Evolutionary conservation across 2,113 vertebrate genomes (phyloP), one percentile per base, ranked within the genome.

Genomic region (Poeciliopsis turrubarensis): DNA sequence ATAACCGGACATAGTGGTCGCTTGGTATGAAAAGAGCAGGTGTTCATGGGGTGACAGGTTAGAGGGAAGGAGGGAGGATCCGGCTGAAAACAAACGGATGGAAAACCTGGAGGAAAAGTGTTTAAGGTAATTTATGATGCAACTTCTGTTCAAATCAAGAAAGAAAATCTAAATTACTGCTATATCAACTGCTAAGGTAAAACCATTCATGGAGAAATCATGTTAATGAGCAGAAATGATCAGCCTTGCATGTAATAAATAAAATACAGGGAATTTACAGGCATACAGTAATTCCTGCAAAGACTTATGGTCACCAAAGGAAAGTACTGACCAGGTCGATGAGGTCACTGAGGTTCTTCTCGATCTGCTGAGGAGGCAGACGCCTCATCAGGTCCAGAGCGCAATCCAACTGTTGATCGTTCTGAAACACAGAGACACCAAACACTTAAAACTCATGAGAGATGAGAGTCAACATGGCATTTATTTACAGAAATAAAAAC

Each of bases 331-430:
- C 98, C 97, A 99, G 91, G 93, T 99, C 98, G 47, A 99, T 99
- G 94, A 99, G 97, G 95, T 99, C 98, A 14, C 98, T 99, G 93
- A 99, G 97, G 95, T 99, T 99, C 87, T 99, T 99, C 95, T 99
- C 98, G 5, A 99, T 99, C 92, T 99, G 98, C 93, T 99, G 98
- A 0, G 97, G 98, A 94, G 98, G 98, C 95, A 99, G 95, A 80
- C 98, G 98, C 95, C 98, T 98, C 98, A 99, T 99, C 91, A 99
- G 94, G 92, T 99, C 98, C 95, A 99, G 97, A 93, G 98, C 98
- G 97, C 97, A 99, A 91, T 99, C 98, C 89, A 99, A 95, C 95
- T 99, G 98, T 92, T 98, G 96, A 81, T 99, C 98, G 93, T 94
- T 98, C 98, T 99, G 85, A 90, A 81, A 89, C n/a, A 89, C 68